Conservation (phyloP, 2,113 vertebrate genomes). For the Beaufortia kweichowensis region DNA sequence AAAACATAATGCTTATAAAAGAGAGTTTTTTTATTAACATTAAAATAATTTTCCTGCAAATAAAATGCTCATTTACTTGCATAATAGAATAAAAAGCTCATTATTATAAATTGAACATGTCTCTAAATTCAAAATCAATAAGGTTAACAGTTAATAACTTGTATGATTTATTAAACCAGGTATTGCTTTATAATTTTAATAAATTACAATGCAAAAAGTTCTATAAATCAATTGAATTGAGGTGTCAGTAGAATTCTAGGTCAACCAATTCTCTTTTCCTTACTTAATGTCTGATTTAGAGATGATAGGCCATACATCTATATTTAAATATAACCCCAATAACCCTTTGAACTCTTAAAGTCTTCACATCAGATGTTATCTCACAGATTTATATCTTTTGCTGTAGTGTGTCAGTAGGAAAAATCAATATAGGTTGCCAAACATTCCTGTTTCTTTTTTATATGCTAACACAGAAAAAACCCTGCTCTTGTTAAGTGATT, state of each 20-base stretch:
- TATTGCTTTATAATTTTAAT: not conserved
- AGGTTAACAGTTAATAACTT: not conserved
- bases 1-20: not conserved
- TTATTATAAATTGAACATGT: not conserved
- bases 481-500: too few species aligned
- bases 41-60: not conserved
- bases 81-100: not conserved
- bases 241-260: not conserved
- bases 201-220: conserved; percentile 8
- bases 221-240: not conserved
- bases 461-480: too few species aligned
- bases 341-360: too few species aligned
- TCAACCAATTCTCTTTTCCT: not conserved
- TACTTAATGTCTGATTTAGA: too few species aligned
- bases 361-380: too few species aligned
- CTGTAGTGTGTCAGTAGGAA: too few species aligned
- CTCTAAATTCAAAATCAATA: conserved; percentile 13
- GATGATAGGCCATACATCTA: too few species aligned
- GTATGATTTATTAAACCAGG: conserved; percentile 23
- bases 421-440: too few species aligned
- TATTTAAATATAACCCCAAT: too few species aligned
- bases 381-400: too few species aligned
- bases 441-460: too few species aligned
- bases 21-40: conserved; percentile 1
- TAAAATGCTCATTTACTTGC: not conserved